Base-by-base conservation (phyloP, 2,113 vertebrate species). In the Hyperoodon ampullatus region DNA sequence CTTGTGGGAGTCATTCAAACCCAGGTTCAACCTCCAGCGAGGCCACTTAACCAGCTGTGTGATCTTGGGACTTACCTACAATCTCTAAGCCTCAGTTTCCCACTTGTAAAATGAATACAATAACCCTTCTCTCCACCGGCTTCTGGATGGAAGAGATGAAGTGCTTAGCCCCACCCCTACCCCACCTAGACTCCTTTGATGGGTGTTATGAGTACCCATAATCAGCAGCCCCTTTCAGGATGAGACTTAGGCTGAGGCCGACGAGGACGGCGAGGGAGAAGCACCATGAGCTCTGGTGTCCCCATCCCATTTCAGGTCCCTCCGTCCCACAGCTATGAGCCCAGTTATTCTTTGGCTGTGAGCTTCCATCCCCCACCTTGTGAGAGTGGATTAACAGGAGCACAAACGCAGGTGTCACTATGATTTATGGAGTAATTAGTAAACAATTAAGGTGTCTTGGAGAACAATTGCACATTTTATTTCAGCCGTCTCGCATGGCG, bases 361-460 rank as follows among this genome's bases (percentile, higher is more conserved):
- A 90, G 55, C 60, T 58, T 28, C 94, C 95, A 66, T 63, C 75
- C 96, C 94, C 90, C 89, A 86, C 87, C 70, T 88, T 39, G 0
- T 4, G 53, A 96, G 68, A 97, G 66, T 9, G 97, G 98, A 98
- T 98, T 98, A 98, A 99, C 98, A 98, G 98, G 98, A 99, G 96
- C 96, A 98, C 98, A 98, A 99, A 98, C 98, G 50, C 95, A 99
- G 99, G 98, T 99, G 99, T 99, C 99, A 99, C 93, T 2, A 70
- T 99, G 99, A 99, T 99, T 99, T 99, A 99, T 99, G 98, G 98
- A 95, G 98, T 98, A 99, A 99, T 99, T 99, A 99, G 99, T 98
- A 98, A 98, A 98, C 99, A 99, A 99, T 99, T 99, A 99, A 98
- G 98, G 98, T 98, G 94, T 98, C 98, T 98, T 96, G 92, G 98